Conservation (phyloP, 2,888 invertebrate species). For the Leistus spinibarbis region DNA sequence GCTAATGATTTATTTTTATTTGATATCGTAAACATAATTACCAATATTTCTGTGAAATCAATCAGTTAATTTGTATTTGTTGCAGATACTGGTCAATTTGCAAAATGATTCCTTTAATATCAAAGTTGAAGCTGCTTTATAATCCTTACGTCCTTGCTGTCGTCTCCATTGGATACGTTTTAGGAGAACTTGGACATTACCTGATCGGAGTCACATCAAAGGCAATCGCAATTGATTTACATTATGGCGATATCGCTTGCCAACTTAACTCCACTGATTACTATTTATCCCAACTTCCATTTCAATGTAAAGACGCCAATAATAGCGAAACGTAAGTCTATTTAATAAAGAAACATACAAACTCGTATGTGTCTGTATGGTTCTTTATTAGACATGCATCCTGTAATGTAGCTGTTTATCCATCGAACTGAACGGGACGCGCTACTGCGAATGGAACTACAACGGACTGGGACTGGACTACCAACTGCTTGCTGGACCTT, state of each 20-base stretch:
- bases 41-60: too few relatives aligned
- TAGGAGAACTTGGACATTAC: conserved; percentile 88
- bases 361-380: too few relatives aligned
- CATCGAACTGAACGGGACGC: conserved; percentile 71
- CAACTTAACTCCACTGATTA: conserved; percentile 73
- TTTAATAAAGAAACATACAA: too few relatives aligned
- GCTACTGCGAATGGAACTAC: conserved; percentile 91
- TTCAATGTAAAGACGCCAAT: conserved; percentile 63
- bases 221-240: conserved; percentile 81
- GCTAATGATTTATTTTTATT: too few relatives aligned
- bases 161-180: conserved; percentile 81
- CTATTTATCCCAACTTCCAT: conserved; percentile 60
- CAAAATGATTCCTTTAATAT: conserved; percentile 56
- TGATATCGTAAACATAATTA: too few relatives aligned
- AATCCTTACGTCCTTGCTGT: conserved; percentile 79
- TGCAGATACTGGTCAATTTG: too few relatives aligned
- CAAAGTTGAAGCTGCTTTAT: conserved; percentile 73
- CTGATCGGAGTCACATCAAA: conserved; percentile 88
- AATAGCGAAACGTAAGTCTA: conserved; percentile 63
- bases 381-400: too few relatives aligned
- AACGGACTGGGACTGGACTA: conserved; percentile 91
- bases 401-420: conserved; percentile 67
- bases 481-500: conserved; percentile 90
- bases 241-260: conserved; percentile 86
- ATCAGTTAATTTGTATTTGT: too few relatives aligned